Conservation (phyloP, 2,888 invertebrate species). For the Dryobota labecula region DNA sequence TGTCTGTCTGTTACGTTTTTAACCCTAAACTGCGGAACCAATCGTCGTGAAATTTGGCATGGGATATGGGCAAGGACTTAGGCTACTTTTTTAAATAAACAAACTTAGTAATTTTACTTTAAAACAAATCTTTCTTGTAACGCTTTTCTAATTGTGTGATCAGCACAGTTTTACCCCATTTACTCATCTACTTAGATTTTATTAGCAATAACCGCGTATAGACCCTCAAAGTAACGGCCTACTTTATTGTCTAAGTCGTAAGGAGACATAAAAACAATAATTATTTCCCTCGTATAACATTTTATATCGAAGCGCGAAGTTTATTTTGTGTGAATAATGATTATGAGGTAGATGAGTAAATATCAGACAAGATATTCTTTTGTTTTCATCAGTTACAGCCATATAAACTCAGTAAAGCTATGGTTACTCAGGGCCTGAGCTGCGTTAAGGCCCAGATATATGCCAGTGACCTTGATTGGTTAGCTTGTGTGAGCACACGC, state of each 20-base stretch:
- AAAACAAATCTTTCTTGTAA: too few species aligned
- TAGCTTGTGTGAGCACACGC: too few species aligned
- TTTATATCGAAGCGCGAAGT: slow-evolving; percentile 33
- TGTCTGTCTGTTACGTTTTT: too few species aligned
- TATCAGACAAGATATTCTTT: background rate
- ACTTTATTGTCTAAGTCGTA: slow-evolving; percentile 48
- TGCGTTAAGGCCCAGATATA: too few species aligned
- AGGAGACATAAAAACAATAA: slow-evolving; percentile 52
- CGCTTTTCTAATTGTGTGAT: background rate
- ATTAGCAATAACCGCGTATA: slow-evolving; percentile 58
- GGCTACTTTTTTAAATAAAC: too few species aligned
- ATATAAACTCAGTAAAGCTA: background rate
- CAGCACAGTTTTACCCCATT: slow-evolving; percentile 11
- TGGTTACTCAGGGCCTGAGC: too few species aligned
- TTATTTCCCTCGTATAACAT: slow-evolving; percentile 44
- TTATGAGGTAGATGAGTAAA: slow-evolving; percentile 7
- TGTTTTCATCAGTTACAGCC: background rate
- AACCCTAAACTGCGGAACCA: too few species aligned
- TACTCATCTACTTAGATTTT: slow-evolving; percentile 56
- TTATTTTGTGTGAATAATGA: slow-evolving; percentile 49
- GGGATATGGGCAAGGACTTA: too few species aligned
- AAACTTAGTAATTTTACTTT: background rate
- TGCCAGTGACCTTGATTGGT: too few species aligned
- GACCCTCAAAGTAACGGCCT: slow-evolving; percentile 46
- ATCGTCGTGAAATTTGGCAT: too few species aligned